Conservation (phyloP, 1,140 invertebrate genomes). For the Drosophila paulistorum region DNA sequence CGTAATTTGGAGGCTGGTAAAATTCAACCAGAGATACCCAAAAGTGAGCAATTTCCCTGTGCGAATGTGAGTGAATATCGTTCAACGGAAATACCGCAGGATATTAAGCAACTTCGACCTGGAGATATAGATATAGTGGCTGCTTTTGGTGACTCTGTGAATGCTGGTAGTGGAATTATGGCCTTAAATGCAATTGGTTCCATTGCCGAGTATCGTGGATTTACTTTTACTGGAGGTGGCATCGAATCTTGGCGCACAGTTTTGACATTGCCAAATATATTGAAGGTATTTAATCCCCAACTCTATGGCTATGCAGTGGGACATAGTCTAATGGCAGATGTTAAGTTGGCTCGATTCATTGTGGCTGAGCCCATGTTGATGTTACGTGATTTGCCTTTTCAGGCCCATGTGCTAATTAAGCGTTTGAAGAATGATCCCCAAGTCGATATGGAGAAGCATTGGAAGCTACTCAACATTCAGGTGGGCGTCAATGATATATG, state of each 20-base stretch:
- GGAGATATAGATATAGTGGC: conserved; percentile 88
- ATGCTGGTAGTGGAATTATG: conserved; percentile 85
- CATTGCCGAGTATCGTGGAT: conserved; percentile 67
- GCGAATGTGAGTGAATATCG: conserved; percentile 57
- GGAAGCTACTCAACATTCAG: conserved; percentile 88
- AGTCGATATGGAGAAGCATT: conserved; percentile 86
- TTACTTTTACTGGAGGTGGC: conserved; percentile 84
- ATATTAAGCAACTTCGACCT: conserved; percentile 84
- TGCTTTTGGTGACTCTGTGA: conserved; percentile 88
- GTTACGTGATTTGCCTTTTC: conserved; percentile 85
- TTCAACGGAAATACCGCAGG: conserved; percentile 82
- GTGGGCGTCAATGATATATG: conserved; percentile 90
- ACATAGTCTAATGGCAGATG: conserved; percentile 59
- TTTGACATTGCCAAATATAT: conserved; percentile 85
- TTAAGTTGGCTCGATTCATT: conserved; percentile 84
- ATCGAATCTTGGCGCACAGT: conserved; percentile 85
- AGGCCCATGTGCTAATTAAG: conserved; percentile 86
- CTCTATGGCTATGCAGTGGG: conserved; percentile 84
- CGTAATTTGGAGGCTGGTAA: conserved; percentile 3
- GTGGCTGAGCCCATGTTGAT: conserved; percentile 86
- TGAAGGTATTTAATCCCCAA: conserved; percentile 87
- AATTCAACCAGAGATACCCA: neutral
- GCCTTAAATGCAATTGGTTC: conserved; percentile 54
- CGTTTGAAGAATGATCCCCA: conserved; percentile 85
- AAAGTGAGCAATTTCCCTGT: conserved; percentile 47